Conservation (phyloP, 2,888 invertebrate species). For the Troides helena region DNA sequence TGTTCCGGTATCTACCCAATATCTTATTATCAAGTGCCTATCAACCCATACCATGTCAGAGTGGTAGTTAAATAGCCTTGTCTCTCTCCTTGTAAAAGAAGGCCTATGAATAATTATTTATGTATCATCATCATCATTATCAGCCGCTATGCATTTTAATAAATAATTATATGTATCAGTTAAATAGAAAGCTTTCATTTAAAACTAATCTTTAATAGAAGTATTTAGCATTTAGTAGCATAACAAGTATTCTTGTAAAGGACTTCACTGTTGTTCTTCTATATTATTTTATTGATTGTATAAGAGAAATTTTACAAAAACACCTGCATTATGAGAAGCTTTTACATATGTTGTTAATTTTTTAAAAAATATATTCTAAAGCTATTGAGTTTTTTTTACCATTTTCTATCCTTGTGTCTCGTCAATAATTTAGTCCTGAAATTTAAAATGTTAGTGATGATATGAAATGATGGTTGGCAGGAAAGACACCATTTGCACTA, state of each 20-base stretch:
- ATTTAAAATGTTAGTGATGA: slow-evolving; percentile 81
- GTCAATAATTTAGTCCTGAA: slow-evolving; percentile 93
- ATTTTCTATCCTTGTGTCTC: slow-evolving; percentile 91
- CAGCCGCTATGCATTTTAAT: too few species aligned
- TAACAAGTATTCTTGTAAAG: slow-evolving; percentile 17
- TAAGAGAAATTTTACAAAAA: neutral
- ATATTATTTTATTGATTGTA: neutral
- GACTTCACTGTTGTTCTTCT: neutral
- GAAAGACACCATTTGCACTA: slow-evolving; percentile 8
- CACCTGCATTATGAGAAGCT: slow-evolving; percentile 9
- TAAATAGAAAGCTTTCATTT: too few species aligned
- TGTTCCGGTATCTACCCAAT: neutral
- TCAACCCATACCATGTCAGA: too few species aligned
- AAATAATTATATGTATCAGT: too few species aligned
- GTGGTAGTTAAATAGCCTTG: too few species aligned
- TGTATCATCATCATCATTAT: too few species aligned
- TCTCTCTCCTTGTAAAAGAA: too few species aligned
- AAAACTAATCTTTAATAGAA: too few species aligned
- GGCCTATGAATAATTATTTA: too few species aligned
- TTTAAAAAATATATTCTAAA: slow-evolving; percentile 9
- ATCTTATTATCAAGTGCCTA: too few species aligned
- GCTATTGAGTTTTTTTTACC: slow-evolving; percentile 78
- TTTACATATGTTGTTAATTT: neutral
- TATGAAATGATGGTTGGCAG: slow-evolving; percentile 57
- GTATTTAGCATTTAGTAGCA: slow-evolving; percentile 19